A percentile compares a stretch with the other conserved stretches of the same genome.
phyloP scores from a whole-genome alignment of 1,140 invertebrate species.

The Pseudomyrmex cubaensis region DNA sequence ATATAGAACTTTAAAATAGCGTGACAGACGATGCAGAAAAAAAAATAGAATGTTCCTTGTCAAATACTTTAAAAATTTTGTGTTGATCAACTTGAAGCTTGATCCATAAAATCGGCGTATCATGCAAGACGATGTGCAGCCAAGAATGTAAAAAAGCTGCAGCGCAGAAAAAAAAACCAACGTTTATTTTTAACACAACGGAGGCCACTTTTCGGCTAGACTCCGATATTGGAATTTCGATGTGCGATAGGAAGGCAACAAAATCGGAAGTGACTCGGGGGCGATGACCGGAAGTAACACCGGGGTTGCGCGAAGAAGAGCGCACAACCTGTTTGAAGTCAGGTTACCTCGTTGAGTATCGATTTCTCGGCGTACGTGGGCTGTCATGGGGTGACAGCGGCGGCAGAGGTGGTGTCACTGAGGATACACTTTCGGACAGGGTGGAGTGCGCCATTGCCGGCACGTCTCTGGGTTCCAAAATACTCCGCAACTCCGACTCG shows the following conservation, averaged over 20 bases:
- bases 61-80: not conserved
- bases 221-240: constrained; percentile 59
- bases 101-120: too few species aligned
- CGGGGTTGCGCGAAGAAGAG: constrained; percentile 59
- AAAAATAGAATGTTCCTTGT: not conserved
- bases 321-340: constrained; percentile 61
- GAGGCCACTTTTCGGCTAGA: constrained; percentile 12
- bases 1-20: too few species aligned
- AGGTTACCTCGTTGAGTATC: constrained; percentile 78
- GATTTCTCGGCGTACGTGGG: constrained; percentile 82
- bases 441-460: constrained; percentile 86
- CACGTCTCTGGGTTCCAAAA: constrained; percentile 88
- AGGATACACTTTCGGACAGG: constrained; percentile 88
- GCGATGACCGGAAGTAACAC: constrained; percentile 68
- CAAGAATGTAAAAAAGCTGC: constrained; percentile 21
- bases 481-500: constrained; percentile 91
- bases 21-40: too few species aligned
- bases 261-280: constrained; percentile 59
- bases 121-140: too few species aligned
- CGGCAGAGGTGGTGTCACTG: constrained; percentile 91
- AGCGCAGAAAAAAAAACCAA: not conserved
- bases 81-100: too few species aligned
- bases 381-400: constrained; percentile 89
- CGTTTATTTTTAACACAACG: constrained; percentile 38
- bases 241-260: constrained; percentile 36